Percentiles rank a stretch among this genome's conserved stretches.
Evolutionary conservation across 2,888 invertebrate species (phyloP).

Genomic region (Pristionchus entomophagus): DNA sequence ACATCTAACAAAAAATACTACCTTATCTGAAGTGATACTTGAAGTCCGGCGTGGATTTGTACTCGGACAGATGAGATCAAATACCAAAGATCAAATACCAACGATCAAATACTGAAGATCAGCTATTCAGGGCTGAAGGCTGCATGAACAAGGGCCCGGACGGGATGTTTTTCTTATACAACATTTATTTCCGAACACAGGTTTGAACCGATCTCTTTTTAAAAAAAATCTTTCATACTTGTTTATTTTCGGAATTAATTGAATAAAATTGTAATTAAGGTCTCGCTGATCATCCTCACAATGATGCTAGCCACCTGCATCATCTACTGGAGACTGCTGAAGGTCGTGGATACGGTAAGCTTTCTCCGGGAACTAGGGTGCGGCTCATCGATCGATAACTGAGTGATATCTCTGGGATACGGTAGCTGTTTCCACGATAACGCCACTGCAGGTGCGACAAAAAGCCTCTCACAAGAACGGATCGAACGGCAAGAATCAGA

Average conservation of each 20-base stretch:
- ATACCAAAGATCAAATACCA: background rate
- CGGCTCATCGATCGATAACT: background rate
- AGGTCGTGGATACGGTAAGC: conserved; percentile 49
- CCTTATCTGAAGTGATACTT: background rate
- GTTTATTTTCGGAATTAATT: background rate
- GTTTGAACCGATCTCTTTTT: background rate
- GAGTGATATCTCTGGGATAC: too few relatives aligned
- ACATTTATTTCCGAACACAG: conserved; percentile 61
- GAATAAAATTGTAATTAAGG: conserved; percentile 25
- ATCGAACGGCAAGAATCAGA: background rate
- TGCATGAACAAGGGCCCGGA: conserved; percentile 35
- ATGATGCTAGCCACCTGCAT: conserved; percentile 81
- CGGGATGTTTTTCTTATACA: conserved; percentile 61
- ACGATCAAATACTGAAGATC: background rate
- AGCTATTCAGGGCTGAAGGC: background rate
- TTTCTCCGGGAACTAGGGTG: background rate
- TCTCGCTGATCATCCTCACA: conserved; percentile 78
- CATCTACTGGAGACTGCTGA: conserved; percentile 82
- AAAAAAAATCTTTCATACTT: background rate
- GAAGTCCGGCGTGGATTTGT: too few relatives aligned
- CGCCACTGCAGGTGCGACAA: conserved; percentile 7
- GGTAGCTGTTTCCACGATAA: too few relatives aligned
- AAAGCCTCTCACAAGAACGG: background rate
- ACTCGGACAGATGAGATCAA: too few relatives aligned
- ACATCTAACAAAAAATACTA: too few relatives aligned